Base-by-base conservation (phyloP, 2,113 vertebrate genomes). In the Lutjanus erythropterus region DNA sequence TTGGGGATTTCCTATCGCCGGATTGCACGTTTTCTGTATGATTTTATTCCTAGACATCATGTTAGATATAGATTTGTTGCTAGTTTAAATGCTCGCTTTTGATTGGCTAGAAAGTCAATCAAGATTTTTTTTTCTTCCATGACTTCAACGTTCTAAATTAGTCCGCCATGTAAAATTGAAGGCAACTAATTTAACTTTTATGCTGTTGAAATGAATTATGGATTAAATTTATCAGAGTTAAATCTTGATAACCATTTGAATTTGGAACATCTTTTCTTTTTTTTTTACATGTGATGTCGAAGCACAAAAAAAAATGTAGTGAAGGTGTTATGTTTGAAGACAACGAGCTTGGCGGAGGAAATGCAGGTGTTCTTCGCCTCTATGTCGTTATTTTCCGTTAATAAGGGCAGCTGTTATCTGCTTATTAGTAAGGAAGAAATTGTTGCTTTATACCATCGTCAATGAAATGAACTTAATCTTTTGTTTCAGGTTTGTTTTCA, bases 401-500 rank as follows among this genome's bases (percentile, higher is more conserved):
- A 31, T 64, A 6, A 29, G 8, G 3, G 23, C 49, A 21, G 10
- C 39, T 46, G 49, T 50, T 11, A 6, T 14, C 3, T 59, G 37
- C 18, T 21, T 47, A 9, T 15, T 19, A 15, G 23, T 29, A 23
- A 15, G 35, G 9, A 70, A 21, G 7, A 11, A 46, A 41, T 5
- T 11, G 16, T 64, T 0, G 0, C 35, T n/a, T 49, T 4, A 23
- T 27, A 25, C 31, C 9, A 44, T 12, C 1, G 33, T 1, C 8
- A 41, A 12, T 82, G 15, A 52, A 3, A 15, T 64, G 49, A 81
- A 70, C 41, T 10, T 58, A 3, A 29, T 37, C 12, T 64, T 90
- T 1, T 84, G 41, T 90, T 92, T 61, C 89, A 94, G 94, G 68
- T 93, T 67, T 93, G 71, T 78, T 69, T 90, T 76, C 86, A 88